Conservation (phyloP, 2,888 invertebrate genomes). For the Stenchaetothrips biformis region DNA sequence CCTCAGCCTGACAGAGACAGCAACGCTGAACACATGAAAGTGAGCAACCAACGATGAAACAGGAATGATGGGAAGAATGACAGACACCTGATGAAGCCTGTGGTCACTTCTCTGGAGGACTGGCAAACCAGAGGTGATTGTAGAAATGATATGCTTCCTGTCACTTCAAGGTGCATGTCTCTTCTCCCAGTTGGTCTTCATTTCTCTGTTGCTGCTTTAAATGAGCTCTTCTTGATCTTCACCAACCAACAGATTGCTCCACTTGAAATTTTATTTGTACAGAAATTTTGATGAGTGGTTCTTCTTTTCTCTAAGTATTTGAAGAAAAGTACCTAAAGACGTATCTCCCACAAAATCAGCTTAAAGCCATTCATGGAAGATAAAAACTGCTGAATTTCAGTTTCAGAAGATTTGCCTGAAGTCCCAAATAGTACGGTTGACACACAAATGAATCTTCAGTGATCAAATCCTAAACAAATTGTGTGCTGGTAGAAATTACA, state of each 20-base stretch:
- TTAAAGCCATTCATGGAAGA: no score
- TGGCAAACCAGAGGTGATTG: not conserved
- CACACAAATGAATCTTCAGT: not conserved
- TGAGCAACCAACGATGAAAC: not conserved
- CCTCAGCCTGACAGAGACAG: not conserved
- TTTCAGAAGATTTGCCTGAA: not conserved
- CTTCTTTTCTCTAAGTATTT: not conserved
- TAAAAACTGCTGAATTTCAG: not conserved
- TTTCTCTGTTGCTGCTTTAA: not conserved
- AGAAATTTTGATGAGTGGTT: not conserved
- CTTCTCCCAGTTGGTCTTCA: not conserved
- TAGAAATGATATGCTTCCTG: not conserved
- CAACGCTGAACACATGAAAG: not conserved
- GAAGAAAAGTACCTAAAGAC: not conserved
- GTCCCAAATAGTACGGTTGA: not conserved
- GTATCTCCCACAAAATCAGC: no score
- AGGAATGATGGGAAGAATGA: not conserved
- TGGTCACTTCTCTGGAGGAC: not conserved
- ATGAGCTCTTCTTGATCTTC: not conserved
- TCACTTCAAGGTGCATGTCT: not conserved
- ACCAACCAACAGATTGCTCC: not conserved
- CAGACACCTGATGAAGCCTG: not conserved
- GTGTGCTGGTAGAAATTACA: no score
- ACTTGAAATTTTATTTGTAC: not conserved
- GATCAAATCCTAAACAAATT: no score